A percentile compares a stretch with the other conserved stretches of the same genome.
Conservation (phyloP, 2,888 invertebrate species). For the Netelia fuscicornis region DNA sequence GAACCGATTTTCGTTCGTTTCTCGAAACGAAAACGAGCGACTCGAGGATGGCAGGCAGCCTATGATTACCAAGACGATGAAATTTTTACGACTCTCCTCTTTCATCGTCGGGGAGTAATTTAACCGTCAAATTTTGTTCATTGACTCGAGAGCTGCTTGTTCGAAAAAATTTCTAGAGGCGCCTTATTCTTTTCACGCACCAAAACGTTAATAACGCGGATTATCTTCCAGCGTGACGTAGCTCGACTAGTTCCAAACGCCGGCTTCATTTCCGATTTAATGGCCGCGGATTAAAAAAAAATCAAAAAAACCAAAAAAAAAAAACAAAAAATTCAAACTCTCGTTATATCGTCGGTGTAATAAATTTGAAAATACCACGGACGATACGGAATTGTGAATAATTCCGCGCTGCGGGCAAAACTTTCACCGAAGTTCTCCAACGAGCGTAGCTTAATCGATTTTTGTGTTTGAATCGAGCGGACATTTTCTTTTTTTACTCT, state of each 20-base stretch:
- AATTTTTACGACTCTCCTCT: no score
- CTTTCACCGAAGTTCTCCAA: not conserved
- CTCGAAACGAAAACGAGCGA: no score
- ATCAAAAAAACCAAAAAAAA: not conserved
- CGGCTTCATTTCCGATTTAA: not conserved
- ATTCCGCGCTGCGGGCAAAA: slow-evolving; percentile 3
- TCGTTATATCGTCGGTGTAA: no score
- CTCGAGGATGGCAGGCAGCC: no score
- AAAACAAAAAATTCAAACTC: no score
- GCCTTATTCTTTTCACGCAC: not conserved
- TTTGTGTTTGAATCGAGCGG: not conserved
- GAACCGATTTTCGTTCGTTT: no score
- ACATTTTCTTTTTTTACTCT: slow-evolving; percentile 2
- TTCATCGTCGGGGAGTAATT: no score
- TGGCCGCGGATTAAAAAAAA: not conserved
- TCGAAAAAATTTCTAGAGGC: not conserved
- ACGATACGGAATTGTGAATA: not conserved
- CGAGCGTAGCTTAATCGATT: not conserved
- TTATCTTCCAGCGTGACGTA: slow-evolving; percentile 23
- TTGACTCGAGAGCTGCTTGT: not conserved
- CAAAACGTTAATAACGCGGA: slow-evolving; percentile 13
- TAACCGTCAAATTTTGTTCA: not conserved
- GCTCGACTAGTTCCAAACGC: not conserved
- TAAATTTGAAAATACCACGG: no score
- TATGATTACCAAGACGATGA: no score